A percentile compares a stretch with the other conserved stretches of the same genome.
These are phyloP conservation scores for Cisticola juncidis DNA, from an alignment of 2,113 vertebrate genomes.

Conservation along the genomic window DNA sequence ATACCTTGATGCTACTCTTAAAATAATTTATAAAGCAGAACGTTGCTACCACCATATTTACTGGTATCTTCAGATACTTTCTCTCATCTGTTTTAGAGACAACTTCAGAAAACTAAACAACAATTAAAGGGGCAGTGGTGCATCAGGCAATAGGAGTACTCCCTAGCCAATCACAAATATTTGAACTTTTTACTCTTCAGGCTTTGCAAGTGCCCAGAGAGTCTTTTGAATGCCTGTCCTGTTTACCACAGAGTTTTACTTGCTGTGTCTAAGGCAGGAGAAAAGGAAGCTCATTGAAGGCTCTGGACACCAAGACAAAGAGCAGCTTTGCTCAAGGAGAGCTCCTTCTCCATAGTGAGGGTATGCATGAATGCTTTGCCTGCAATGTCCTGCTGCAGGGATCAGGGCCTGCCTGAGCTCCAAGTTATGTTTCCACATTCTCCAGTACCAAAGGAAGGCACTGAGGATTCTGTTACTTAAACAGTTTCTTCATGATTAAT, in stretches of 20 bases:
- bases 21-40: background rate
- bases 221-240: background rate
- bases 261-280: background rate
- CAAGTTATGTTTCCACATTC: background rate
- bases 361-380: background rate
- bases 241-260: background rate
- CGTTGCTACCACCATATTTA: background rate
- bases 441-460: background rate
- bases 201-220: background rate
- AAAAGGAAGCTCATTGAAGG: background rate
- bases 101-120: background rate
- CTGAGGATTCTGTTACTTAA: background rate
- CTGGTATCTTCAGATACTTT: background rate
- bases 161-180: background rate
- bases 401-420: background rate
- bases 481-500: background rate
- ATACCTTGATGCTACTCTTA: background rate
- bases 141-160: background rate
- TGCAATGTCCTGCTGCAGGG: background rate
- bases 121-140: background rate
- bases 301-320: background rate
- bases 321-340: background rate
- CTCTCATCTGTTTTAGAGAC: background rate
- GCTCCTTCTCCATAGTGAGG: background rate
- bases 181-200: conserved; percentile 7